Base-by-base conservation (phyloP, 2,113 vertebrate species). In the Engraulis encrasicolus region DNA sequence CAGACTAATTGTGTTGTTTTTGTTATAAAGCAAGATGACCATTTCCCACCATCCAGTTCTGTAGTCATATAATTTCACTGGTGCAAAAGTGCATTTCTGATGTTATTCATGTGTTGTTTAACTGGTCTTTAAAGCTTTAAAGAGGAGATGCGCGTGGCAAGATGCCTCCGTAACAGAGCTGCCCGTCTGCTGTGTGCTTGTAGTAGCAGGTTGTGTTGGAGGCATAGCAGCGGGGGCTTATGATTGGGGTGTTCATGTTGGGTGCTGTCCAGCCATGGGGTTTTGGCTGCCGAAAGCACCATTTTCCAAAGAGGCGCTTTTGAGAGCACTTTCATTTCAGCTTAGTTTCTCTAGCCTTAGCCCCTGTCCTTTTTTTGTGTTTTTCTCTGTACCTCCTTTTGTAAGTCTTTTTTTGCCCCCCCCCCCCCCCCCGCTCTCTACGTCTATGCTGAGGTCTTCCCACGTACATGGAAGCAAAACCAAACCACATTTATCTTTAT, bases 401-500 rank as follows among this genome's bases (percentile, higher is more conserved):
- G 3, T 45, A n/a, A n/a, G n/a, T n/a, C n/a, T 27, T 66, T 27
- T 27, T 27, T 31, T 27, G 7, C 31, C 54, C 31, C 58, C 23
- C 58, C 58, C 23, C 58, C 23, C 23, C 11, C 58, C 23, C 31
- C 6, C 31, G 27, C 15, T 12, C 31, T 34, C 66, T 31, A 15
- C 9, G 27, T 74, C 31, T 31, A 34, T 74, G 66, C 27, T 74
- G 27, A 14, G 27, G 66, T 12, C 34, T 31, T 23, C 27, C 31
- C 66, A 1, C 5, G 31, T 34, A 31, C 15, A 5, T 74, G 66
- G 23, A 74, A 74, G 23, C 66, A 74, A 74, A 74, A 74, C 66
- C 66, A 74, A 74, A 74, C 66, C 66, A 74, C 34, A 34, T 74
- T 74, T 74, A 12, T 74, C 27, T 74, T 66, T 66, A 27, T 66